Conservation (phyloP, 1,140 invertebrate species). For the Drosophila aff. region DNA sequence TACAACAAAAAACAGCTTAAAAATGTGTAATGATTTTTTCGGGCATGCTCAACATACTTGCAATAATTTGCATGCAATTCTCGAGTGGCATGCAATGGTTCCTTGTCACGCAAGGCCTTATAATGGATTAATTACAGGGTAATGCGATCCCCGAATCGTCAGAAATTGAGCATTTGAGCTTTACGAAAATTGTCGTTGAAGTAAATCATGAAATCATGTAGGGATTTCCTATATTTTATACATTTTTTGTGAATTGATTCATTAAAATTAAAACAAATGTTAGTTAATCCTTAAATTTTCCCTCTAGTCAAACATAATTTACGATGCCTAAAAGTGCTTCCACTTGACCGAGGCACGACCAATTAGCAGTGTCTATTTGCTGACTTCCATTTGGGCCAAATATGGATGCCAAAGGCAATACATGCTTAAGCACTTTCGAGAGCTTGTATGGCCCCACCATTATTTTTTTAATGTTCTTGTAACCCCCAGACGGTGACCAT, state of each 20-base stretch:
- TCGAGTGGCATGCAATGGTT: constrained; percentile 56
- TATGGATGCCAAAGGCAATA: constrained; percentile 4
- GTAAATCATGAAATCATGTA: neutral
- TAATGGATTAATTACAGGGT: constrained; percentile 78
- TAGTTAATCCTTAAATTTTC: neutral
- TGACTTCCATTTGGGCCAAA: neutral
- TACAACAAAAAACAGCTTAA: constrained; percentile 25
- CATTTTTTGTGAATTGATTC: neutral
- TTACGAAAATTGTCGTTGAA: neutral
- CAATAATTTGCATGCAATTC: constrained; percentile 79
- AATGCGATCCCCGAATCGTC: constrained; percentile 22
- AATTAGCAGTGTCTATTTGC: constrained; percentile 5
- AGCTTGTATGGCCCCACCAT: constrained; percentile 1
- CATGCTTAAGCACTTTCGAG: constrained; percentile 9
- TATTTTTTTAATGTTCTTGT: constrained; percentile 23
- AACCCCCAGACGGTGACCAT: constrained; percentile 1
- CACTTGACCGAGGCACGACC: neutral
- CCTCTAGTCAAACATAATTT: neutral
- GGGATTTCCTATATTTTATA: neutral
- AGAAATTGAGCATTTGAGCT: neutral
- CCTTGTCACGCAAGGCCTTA: constrained; percentile 57
- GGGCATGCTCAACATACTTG: constrained; percentile 70
- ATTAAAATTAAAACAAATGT: neutral
- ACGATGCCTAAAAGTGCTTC: neutral
- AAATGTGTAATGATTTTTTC: constrained; percentile 64